Percentiles rank a stretch among this genome's conserved stretches.
These are phyloP conservation scores for Vidua macroura DNA, from an alignment of 2,113 vertebrate genomes.

Conservation along the genomic window DNA sequence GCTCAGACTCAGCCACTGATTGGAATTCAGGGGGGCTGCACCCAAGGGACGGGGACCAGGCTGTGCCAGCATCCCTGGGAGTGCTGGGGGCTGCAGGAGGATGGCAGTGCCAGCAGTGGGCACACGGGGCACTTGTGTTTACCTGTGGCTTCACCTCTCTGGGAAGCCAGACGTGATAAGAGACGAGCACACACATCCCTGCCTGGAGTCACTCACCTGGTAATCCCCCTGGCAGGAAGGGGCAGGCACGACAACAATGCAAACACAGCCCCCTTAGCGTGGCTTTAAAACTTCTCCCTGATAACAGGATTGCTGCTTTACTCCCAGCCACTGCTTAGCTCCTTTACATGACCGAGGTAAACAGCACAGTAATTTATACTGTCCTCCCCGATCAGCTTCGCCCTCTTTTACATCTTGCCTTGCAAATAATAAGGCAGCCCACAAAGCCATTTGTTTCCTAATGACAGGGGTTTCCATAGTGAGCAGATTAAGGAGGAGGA, in stretches of 20 bases:
- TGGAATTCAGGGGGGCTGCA: fast-evolving
- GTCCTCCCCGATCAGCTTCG: conserved; percentile 35
- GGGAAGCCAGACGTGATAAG: neutral
- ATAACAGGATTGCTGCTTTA: conserved; percentile 59
- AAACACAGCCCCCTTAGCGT: conserved; percentile 50
- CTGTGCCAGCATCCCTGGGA: neutral
- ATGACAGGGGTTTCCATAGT: conserved; percentile 63
- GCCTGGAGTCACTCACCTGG: conserved; percentile 38
- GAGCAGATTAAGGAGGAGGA: conserved; percentile 68
- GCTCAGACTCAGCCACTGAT: fast-evolving
- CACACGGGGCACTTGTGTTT: fast-evolving
- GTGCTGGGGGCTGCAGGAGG: neutral
- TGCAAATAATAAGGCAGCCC: conserved; percentile 57
- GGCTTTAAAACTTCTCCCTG: conserved; percentile 46
- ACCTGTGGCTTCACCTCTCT: neutral
- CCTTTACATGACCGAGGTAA: conserved; percentile 35
- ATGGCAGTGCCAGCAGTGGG: neutral
- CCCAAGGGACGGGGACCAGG: neutral
- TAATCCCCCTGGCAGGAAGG: conserved; percentile 39
- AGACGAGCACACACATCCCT: neutral
- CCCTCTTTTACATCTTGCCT: conserved; percentile 58
- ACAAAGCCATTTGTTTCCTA: conserved; percentile 71
- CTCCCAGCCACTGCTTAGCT: conserved; percentile 58
- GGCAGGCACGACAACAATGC: conserved; percentile 26
- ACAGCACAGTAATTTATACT: conserved; percentile 45